A percentile compares a stretch with the other conserved stretches of the same genome.
Conservation (phyloP, 2,797 vertebrate species). For the Halcyon chelicuti region DNA sequence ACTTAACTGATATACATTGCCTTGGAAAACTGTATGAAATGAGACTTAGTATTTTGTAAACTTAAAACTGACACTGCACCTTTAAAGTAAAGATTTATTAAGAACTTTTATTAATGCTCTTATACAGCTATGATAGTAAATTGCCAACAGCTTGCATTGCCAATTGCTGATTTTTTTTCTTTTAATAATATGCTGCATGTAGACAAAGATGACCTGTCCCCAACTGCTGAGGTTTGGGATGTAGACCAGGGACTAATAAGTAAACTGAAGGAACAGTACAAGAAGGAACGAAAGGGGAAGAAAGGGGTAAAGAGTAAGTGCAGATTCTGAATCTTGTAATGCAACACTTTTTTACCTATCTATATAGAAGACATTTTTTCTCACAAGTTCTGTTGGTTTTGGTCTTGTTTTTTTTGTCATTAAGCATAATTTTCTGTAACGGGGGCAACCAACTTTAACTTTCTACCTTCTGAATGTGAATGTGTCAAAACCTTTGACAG, state of each 20-base stretch:
- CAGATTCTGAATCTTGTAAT: constrained; percentile 81
- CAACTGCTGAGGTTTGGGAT: constrained; percentile 88
- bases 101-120: constrained; percentile 71
- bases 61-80: constrained; percentile 78
- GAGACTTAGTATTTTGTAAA: constrained; percentile 53
- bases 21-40: constrained; percentile 54
- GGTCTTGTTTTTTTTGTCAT: background rate
- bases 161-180: constrained; percentile 84
- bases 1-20: constrained; percentile 40
- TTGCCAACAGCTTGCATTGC: constrained; percentile 80
- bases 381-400: constrained; percentile 11
- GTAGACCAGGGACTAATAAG: constrained; percentile 87
- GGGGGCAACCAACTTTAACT: constrained; percentile 82
- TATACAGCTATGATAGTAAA: constrained; percentile 75
- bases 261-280: constrained; percentile 89
- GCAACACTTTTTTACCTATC: constrained; percentile 51
- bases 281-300: constrained; percentile 88
- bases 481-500: background rate
- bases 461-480: constrained; percentile 63
- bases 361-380: constrained; percentile 51
- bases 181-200: constrained; percentile 87
- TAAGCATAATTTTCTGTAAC: constrained; percentile 53
- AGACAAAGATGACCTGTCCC: constrained; percentile 89
- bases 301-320: constrained; percentile 89
- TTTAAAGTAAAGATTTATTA: constrained; percentile 78